Evolutionary conservation across 2,113 vertebrate genomes (phyloP).

Genomic region (Triplophysa rosa): DNA sequence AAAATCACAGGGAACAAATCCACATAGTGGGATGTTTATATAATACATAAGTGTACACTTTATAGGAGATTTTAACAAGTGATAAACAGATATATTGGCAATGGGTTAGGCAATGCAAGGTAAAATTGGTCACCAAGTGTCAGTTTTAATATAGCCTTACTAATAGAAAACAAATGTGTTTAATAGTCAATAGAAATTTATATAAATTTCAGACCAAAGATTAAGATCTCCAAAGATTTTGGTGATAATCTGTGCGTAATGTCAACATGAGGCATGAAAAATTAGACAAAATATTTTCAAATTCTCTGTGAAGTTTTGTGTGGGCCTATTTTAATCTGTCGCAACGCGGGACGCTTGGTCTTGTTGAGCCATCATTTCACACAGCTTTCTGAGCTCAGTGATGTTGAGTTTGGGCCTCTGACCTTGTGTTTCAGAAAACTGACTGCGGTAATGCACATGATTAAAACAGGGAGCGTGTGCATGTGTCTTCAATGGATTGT

Average conservation of each 20-base stretch:
- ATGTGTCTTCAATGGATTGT: slow-evolving; percentile 43
- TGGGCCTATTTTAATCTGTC: too few relatives aligned
- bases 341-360: neutral
- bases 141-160: too few relatives aligned
- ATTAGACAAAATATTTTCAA: too few relatives aligned
- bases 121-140: too few relatives aligned
- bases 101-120: too few relatives aligned
- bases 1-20: neutral
- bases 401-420: slow-evolving; percentile 47
- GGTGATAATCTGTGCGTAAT: too few relatives aligned
- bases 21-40: neutral
- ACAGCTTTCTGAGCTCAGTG: slow-evolving; percentile 19
- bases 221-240: too few relatives aligned
- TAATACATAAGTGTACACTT: neutral
- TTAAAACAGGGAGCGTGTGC: slow-evolving; percentile 56
- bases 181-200: too few relatives aligned
- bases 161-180: too few relatives aligned
- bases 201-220: too few relatives aligned
- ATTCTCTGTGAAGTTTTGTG: too few relatives aligned
- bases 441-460: slow-evolving; percentile 21
- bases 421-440: slow-evolving; percentile 26
- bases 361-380: neutral
- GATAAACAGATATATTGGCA: neutral
- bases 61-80: neutral
- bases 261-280: too few relatives aligned